Evolutionary conservation across 2,113 vertebrate genomes (phyloP).

Genomic region (Macquaria ambigua): DNA sequence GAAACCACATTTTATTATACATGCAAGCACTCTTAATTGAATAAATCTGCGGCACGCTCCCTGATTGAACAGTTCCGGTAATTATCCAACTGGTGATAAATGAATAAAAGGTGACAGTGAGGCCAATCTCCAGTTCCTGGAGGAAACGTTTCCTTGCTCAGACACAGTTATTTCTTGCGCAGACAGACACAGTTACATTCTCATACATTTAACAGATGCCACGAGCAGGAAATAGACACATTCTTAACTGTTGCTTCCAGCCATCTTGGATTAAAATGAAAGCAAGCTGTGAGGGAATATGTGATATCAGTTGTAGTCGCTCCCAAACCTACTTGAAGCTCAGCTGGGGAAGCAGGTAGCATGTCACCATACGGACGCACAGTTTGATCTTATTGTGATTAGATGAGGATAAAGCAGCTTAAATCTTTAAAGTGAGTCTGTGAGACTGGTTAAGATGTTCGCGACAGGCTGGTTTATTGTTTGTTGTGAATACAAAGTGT

Average conservation of each 20-base stretch:
- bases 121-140: background rate
- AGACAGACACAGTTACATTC: background rate
- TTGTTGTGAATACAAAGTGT: background rate
- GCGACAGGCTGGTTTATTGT: background rate
- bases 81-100: constrained; percentile 4
- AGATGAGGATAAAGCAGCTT: constrained; percentile 42
- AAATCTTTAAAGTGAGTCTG: constrained; percentile 46
- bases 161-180: constrained; percentile 13
- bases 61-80: background rate
- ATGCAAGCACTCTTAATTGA: background rate
- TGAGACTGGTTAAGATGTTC: constrained; percentile 6
- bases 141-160: constrained; percentile 28
- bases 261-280: constrained; percentile 14
- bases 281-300: constrained; percentile 3
- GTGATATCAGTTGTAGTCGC: background rate
- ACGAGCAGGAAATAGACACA: constrained; percentile 38
- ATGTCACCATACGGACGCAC: constrained; percentile 28
- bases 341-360: background rate
- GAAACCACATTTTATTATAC: background rate
- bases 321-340: background rate
- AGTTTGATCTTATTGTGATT: constrained; percentile 58
- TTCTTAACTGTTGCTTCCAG: background rate
- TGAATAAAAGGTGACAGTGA: background rate
- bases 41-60: background rate
- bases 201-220: constrained; percentile 58